Conservation (phyloP, 1,140 invertebrate genomes). For the Lepidostoma basale region DNA sequence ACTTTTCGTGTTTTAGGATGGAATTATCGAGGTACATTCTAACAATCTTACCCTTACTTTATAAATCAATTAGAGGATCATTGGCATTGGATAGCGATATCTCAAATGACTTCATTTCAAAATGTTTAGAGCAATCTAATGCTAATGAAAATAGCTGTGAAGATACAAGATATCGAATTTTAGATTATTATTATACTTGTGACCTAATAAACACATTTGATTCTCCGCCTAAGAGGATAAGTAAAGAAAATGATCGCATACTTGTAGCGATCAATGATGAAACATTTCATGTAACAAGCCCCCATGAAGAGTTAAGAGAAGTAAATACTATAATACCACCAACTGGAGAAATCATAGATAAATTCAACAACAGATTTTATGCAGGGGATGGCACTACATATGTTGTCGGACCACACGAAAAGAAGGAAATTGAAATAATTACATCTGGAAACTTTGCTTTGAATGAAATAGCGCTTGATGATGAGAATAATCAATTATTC, state of each 20-base stretch:
- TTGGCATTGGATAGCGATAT: too few relatives aligned
- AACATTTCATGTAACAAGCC: neutral
- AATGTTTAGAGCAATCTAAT: neutral
- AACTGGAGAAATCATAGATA: neutral
- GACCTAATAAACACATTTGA: neutral
- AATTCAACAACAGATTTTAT: slow-evolving; percentile 8
- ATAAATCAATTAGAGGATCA: too few relatives aligned
- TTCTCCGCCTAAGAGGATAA: neutral
- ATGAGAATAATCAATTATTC: neutral
- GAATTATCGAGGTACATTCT: too few relatives aligned
- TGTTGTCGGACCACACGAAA: neutral
- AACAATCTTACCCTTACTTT: too few relatives aligned
- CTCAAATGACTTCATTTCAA: neutral
- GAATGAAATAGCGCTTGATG: slow-evolving; percentile 6
- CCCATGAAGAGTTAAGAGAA: neutral
- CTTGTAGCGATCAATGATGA: neutral
- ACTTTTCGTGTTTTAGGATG: too few relatives aligned
- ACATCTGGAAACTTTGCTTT: slow-evolving; percentile 1
- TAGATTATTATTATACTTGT: neutral
- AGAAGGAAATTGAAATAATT: neutral
- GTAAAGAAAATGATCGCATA: neutral
- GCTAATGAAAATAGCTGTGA: slow-evolving; percentile 2
- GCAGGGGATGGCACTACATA: neutral
- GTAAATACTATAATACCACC: slow-evolving; percentile 2
- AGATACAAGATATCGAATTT: neutral